A percentile compares a stretch with the other conserved stretches of the same genome.
Conservation (phyloP, 2,113 vertebrate species). For the Aspiorhynchus laticeps region DNA sequence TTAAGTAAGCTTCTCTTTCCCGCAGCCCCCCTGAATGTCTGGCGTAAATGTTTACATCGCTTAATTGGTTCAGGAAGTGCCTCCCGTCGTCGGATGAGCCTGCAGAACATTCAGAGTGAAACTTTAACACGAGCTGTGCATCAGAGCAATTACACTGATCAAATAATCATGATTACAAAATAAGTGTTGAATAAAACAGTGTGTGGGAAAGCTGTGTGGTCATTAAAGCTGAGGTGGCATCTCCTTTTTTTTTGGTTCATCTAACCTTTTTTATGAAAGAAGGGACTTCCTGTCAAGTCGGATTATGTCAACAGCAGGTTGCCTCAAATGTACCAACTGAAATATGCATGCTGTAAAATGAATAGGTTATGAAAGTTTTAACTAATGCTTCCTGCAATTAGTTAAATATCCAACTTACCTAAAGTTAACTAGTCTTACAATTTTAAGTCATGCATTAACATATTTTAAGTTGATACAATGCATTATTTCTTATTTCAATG, state of each 20-base stretch:
- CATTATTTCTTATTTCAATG: too few relatives aligned
- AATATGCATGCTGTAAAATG: constrained; percentile 1
- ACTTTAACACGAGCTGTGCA: constrained; percentile 10
- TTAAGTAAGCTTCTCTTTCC: constrained; percentile 56
- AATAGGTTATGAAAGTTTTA: constrained; percentile 6
- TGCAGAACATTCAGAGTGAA: not conserved
- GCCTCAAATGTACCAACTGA: not conserved
- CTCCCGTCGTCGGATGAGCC: constrained; percentile 34
- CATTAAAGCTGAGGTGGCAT: constrained; percentile 27
- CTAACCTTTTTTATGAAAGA: not conserved
- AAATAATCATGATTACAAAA: constrained; percentile 41
- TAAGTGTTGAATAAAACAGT: constrained; percentile 48
- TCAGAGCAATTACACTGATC: constrained; percentile 32
- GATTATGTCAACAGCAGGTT: not conserved
- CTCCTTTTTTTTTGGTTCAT: not conserved
- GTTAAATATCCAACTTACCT: not conserved
- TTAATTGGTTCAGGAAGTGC: constrained; percentile 35
- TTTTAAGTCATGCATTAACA: too few relatives aligned
- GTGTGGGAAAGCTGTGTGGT: constrained; percentile 18
- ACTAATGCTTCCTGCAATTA: not conserved
- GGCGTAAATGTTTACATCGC: constrained; percentile 1
- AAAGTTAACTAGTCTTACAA: too few relatives aligned
- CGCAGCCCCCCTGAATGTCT: constrained; percentile 21
- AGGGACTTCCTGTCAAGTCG: not conserved
- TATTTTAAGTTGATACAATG: too few relatives aligned